These are phyloP conservation scores for Clarias platycephalus DNA, from an alignment of 2,797 vertebrate species.

Conservation along the genomic window DNA sequence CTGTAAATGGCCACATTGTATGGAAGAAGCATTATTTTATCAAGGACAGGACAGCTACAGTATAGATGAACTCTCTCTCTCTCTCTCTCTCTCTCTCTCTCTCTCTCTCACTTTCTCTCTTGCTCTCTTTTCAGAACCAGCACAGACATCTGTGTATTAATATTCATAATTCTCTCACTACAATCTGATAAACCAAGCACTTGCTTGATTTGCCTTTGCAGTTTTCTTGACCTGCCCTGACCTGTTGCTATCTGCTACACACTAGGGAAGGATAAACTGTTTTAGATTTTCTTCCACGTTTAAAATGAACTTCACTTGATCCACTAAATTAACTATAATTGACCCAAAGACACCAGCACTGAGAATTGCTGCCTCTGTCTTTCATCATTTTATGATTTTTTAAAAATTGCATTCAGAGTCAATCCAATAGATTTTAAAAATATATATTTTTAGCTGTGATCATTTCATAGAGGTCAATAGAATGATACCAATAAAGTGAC, in stretches of 20 bases:
- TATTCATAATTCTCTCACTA: background rate
- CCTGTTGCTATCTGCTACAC: background rate
- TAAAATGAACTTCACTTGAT: background rate
- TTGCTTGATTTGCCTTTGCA: background rate
- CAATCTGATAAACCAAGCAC: background rate
- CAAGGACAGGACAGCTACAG: background rate
- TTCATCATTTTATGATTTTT: background rate
- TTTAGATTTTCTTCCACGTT: background rate
- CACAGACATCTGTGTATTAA: background rate
- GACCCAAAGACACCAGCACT: background rate
- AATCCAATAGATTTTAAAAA: too few species aligned
- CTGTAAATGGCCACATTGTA: background rate
- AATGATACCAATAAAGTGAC: background rate
- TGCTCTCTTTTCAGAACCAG: background rate
- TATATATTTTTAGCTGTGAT: too few species aligned
- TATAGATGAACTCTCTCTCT: background rate
- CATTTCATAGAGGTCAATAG: background rate
- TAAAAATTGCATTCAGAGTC: too few species aligned
- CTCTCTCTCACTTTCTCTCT: background rate
- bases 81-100: background rate
- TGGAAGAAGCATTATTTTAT: background rate
- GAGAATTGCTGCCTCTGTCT: background rate
- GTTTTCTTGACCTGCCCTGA: background rate
- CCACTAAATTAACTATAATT: background rate
- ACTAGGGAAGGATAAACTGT: background rate